Base-by-base conservation (phyloP, 2,797 vertebrate genomes). In the Neosalanx taihuensis region DNA sequence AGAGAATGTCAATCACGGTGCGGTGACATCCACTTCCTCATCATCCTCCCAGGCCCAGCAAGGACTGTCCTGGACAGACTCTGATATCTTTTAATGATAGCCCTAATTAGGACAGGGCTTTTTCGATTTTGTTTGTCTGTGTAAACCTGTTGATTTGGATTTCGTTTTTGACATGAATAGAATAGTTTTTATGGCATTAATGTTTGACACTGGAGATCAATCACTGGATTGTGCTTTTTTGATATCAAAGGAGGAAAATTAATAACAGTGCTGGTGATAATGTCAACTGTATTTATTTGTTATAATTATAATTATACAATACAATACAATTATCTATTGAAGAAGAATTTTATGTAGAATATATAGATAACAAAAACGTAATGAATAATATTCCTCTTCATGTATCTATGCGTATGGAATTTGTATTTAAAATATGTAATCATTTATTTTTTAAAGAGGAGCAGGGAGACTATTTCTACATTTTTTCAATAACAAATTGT, bases 51-150 rank as follows among this genome's bases (percentile, higher is more conserved):
- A 64, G 17, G 35, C 67, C 10, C 67, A 69, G 53, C 53, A 12
- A 30, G 31, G 67, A 13, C 30, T 69, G 17, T 35, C 18, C 10
- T n/a, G 57, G 53, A 23, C 30, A 12, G 56, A 58, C 67, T 58
- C 67, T 35, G 67, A 41, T 10, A 29, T 69, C 67, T 69, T 57
- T 31, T 53, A 69, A 33, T 37, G 31, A 37, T 31, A 35, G 9
- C 4, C 51, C 51, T n/a, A n/a, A 18, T 56, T 9, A 56, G 51
- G 51, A 56, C 51, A 17, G 18, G 51, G 4, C 15, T n/a, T 46
- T 13, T 46, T 46, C 13, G 41, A 46, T 46, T 46, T 46, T 12
- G 41, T 13, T 46, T 46, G 41, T 46, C 41, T 46, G 41, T 12
- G 41, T 46, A 46, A 56, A n/a, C 51, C 5, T 56, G 51, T n/a